phyloP scores from a whole-genome alignment of 30 jellyfish, hydroid and myxozoan genomes.

The Mastigias papua region DNA sequence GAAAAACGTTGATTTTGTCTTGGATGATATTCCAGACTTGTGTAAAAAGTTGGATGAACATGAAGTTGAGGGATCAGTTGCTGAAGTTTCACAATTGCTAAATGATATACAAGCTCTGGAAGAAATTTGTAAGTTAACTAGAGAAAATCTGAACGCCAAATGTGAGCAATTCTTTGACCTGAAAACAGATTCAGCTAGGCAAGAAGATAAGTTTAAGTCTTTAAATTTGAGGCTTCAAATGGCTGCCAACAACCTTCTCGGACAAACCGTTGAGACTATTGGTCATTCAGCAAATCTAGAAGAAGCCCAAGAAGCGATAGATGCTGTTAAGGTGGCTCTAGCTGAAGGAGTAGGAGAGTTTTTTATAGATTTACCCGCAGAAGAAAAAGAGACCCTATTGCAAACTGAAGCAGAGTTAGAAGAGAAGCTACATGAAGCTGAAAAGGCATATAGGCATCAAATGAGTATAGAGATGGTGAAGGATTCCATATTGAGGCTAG shows the following conservation, averaged over 20 bases:
- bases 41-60: slow-evolving; percentile 20
- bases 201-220: slow-evolving; percentile 23
- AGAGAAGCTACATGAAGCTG: slow-evolving; percentile 34
- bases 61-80: background rate
- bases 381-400: background rate
- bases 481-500: background rate
- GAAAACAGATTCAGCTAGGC: slow-evolving; percentile 3
- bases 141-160: slow-evolving; percentile 26
- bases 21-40: slow-evolving; percentile 52
- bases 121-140: slow-evolving; percentile 23
- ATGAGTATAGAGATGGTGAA: background rate
- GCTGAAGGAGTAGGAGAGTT: background rate
- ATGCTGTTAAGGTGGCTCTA: background rate
- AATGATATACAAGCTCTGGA: slow-evolving; percentile 40
- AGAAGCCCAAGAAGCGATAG: slow-evolving; percentile 2
- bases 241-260: background rate
- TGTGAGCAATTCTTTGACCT: background rate
- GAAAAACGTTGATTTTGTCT: slow-evolving; percentile 12
- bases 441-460: background rate
- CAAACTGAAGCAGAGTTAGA: slow-evolving; percentile 14
- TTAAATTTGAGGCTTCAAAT: background rate
- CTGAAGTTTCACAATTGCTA: slow-evolving; percentile 12
- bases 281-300: background rate
- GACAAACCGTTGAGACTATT: background rate
- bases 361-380: slow-evolving; percentile 5